phyloP scores from a whole-genome alignment of 2,113 vertebrate species.

The Otolemur garnettii region DNA sequence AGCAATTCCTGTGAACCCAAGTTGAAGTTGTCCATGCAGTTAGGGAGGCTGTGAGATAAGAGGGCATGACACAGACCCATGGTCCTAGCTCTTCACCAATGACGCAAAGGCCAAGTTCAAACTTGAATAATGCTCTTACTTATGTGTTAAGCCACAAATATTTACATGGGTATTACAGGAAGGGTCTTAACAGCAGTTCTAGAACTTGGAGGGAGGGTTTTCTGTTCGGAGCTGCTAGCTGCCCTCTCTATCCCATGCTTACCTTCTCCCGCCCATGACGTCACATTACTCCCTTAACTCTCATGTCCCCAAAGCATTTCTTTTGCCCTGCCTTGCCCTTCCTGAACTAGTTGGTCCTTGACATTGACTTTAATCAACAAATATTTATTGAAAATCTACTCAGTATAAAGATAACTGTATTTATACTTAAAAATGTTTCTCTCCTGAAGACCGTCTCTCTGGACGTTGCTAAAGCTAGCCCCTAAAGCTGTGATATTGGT shows the following conservation, averaged over 20 bases:
- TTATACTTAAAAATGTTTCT: neutral
- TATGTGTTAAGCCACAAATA: conserved; percentile 33
- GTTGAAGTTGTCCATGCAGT: neutral
- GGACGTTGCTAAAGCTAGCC: neutral
- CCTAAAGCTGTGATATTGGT: neutral
- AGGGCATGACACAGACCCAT: neutral
- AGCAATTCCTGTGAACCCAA: conserved; percentile 41
- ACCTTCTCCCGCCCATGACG: neutral
- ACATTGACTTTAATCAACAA: conserved; percentile 19
- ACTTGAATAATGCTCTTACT: neutral
- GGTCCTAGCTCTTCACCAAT: neutral
- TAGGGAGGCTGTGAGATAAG: neutral
- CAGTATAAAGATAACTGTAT: neutral
- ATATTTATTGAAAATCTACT: neutral
- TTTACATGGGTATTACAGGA: neutral
- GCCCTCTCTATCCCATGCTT: neutral
- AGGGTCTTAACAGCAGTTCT: neutral
- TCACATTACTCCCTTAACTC: neutral
- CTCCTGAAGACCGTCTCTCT: neutral
- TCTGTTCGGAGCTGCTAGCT: neutral
- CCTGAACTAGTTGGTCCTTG: neutral
- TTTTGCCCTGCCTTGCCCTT: neutral
- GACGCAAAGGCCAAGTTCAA: conserved; percentile 41
- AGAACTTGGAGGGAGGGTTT: neutral
- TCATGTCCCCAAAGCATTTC: neutral